Base-by-base conservation (phyloP, 2,888 invertebrate genomes). In the Pilophorus perplexus region DNA sequence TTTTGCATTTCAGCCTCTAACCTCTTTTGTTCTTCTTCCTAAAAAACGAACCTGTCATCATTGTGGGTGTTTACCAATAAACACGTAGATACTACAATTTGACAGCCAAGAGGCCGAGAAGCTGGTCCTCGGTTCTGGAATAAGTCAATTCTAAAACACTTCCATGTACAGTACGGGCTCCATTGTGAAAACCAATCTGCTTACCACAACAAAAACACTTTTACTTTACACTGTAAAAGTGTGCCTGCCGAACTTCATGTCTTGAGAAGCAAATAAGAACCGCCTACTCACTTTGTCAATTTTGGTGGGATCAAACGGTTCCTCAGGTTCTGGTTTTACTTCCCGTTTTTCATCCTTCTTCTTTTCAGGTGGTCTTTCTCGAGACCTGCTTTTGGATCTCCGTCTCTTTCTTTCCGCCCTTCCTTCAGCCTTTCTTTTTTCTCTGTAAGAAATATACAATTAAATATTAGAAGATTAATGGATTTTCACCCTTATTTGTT, bases 1-100 rank as follows among this genome's bases (percentile, higher is more conserved):
- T 93, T 95, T 74, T 92, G 93, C 96, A 97, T 97, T 80, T 97
- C 96, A 16, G 88, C 80, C 77, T 97, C 97, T 25, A 98, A 78
- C 25, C 90, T 85, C 72, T 87, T 89, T 75, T 93, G 92, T 75
- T 93, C 93, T 75, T 90, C 92, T 78, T 94, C 94, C 84, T 90
- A 64, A 62, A 57, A 54, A 6, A n/a, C n/a, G 22, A 28, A 52
- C 3, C 44, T 12, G 12, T 8, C 28, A 44, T 37, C 16, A 16
- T 62, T 38, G 23, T 20, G 22, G 18, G 1, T 10, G 18, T 28
- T 18, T 5, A 57, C 18, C 22, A 60, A 27, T 1, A 33, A 22
- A 33, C 14, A 33, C n/a, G 33, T 33, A 33, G 33, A 33, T 8
- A 33, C 33, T n/a, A 33, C 33, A 10, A 33, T 33, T 33, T 33